Base-by-base conservation (phyloP, 2,888 invertebrate genomes). In the Acrobasis repandana region DNA sequence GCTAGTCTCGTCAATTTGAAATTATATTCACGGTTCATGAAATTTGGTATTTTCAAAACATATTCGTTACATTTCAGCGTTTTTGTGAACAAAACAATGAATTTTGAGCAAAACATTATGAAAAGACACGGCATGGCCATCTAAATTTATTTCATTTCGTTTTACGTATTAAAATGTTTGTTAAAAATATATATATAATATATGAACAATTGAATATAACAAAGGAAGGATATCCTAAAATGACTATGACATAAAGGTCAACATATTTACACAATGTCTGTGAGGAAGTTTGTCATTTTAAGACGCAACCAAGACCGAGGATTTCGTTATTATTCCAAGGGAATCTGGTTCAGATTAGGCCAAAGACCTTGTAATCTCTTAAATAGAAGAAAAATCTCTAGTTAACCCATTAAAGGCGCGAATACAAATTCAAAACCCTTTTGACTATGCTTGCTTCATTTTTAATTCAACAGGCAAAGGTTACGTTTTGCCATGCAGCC, bases 381-480 rank as follows among this genome's bases (percentile, higher is more conserved):
- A 56, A 14, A 36, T 36, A 54, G 54, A 54, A 54, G 3, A 10
- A 38, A 54, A 54, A 54, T 36, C 36, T 14, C 9, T 15, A 16
- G n/a, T 4, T 20, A 2, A 2, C 2, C 16, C 34, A 9, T 36
- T 9, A 10, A 33, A 54, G 34, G 15, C 54, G 54, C 38, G n/a
- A 38, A 51, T 16, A 56, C 49, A 47, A 56, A 63, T 58, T 61
- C 47, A 47, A 60, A 52, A 46, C 20, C 56, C 58, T 61, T n/a
- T 65, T 63, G 68, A 65, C 66, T 69, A 66, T 50, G 58, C 34
- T 9, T 60, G 57, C 51, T 48, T 68, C 54, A 66, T 67, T 78
- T 77, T 75, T 70, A 67, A 81, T 77, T 80, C 77, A 69, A 61
- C 54, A 65, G 63, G 75, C 77, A 71, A 68, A 69, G 66, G n/a